Evolutionary conservation across 1,140 invertebrate genomes (phyloP).

Genomic region (Parasteatoda tepidariorum): DNA sequence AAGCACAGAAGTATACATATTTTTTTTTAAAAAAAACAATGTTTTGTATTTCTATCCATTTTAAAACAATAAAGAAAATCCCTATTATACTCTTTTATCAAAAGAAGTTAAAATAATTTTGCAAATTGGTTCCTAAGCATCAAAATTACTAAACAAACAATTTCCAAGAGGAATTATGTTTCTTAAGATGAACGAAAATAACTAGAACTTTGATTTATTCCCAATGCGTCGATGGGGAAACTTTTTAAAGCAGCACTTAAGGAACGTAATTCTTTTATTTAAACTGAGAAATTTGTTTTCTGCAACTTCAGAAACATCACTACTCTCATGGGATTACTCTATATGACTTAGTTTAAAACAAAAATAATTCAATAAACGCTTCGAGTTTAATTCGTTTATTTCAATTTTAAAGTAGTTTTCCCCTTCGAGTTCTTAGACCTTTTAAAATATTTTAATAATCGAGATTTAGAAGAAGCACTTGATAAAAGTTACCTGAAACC

Average conservation of each 20-base stretch:
- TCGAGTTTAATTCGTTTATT: constrained; percentile 51
- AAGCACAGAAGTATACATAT: too few species aligned
- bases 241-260: constrained; percentile 54
- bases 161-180: neutral
- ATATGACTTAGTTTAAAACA: constrained; percentile 34
- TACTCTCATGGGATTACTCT: constrained; percentile 34
- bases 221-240: constrained; percentile 27
- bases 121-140: too few species aligned
- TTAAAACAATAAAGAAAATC: too few species aligned
- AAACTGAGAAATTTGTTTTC: constrained; percentile 45
- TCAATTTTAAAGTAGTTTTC: constrained; percentile 38
- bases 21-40: too few species aligned
- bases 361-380: constrained; percentile 54
- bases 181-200: constrained; percentile 9
- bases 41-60: too few species aligned
- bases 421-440: neutral
- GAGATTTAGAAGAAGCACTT: constrained; percentile 40
- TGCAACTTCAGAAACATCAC: constrained; percentile 35
- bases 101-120: too few species aligned
- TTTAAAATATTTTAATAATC: constrained; percentile 50
- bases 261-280: constrained; percentile 47
- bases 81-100: too few species aligned
- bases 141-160: neutral
- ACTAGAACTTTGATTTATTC: constrained; percentile 53
- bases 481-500: constrained; percentile 21